A percentile compares a stretch with the other conserved stretches of the same genome.
Evolutionary conservation across 2,113 vertebrate species (phyloP).

Genomic region (Apus apus): DNA sequence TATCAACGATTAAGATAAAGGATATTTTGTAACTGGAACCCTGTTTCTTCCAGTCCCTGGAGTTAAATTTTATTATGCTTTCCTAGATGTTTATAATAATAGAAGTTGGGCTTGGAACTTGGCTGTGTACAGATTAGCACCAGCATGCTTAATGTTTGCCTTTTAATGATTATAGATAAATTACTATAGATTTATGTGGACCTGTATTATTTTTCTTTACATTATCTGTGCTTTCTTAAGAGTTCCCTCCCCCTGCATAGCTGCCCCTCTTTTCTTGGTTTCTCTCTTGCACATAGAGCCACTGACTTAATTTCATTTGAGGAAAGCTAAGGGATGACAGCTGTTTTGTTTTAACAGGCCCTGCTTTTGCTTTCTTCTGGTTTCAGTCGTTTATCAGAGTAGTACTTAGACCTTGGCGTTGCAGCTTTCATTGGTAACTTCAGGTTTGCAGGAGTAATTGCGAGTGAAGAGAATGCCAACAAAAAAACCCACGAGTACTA

Average conservation of each 20-base stretch:
- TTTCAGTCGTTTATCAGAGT: not conserved
- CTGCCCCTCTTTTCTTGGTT: not conserved
- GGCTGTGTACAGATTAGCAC: not conserved
- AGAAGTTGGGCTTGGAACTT: not conserved
- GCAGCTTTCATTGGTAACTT: not conserved
- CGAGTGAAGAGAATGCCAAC: not conserved
- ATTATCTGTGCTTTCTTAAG: not conserved
- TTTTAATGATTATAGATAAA: not conserved
- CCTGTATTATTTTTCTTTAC: not conserved
- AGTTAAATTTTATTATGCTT: not conserved
- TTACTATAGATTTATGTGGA: rapidly evolving
- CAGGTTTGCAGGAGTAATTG: not conserved
- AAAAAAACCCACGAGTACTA: not conserved
- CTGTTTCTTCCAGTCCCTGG: not conserved
- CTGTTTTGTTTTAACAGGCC: not conserved
- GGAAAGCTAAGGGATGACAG: not conserved
- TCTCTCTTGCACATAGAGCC: rapidly evolving
- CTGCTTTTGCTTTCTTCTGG: not conserved
- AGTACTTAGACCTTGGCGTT: not conserved
- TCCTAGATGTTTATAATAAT: not conserved
- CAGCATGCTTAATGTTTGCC: not conserved
- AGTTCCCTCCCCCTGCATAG: not conserved
- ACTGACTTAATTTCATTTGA: not conserved
- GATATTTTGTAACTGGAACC: not conserved
- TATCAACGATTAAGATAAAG: not conserved